Conservation (phyloP, 2,113 vertebrate species). For the Thryonomys swinderianus region DNA sequence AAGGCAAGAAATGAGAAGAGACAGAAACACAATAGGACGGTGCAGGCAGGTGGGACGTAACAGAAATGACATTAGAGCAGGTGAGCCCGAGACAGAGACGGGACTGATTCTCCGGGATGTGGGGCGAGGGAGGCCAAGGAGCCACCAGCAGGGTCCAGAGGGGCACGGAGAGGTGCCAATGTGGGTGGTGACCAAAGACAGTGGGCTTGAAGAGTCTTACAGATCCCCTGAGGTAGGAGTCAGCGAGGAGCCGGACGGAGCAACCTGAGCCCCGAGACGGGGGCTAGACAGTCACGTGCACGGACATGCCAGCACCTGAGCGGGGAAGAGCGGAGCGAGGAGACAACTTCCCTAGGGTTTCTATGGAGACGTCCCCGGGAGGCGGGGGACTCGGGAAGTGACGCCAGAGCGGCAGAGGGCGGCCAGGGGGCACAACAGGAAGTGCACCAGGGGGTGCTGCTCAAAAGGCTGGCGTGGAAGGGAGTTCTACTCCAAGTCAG, state of each 20-base stretch:
- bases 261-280: not conserved
- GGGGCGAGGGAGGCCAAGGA: rapidly evolving
- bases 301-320: not conserved
- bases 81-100: not conserved
- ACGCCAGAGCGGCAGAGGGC: not conserved
- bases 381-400: not conserved
- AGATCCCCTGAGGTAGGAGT: not conserved
- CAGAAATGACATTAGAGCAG: too few species aligned
- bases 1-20: not conserved
- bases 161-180: not conserved
- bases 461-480: too few species aligned
- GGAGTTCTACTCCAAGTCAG: not conserved
- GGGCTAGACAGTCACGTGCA: not conserved
- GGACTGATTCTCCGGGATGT: not conserved
- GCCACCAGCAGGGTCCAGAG: rapidly evolving
- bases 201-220: not conserved
- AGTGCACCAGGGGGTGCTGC: not conserved
- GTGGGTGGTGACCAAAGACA: too few species aligned
- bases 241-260: not conserved
- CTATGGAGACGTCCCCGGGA: not conserved
- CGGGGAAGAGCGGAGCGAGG: not conserved
- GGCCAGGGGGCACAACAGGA: rapidly evolving
- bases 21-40: not conserved
- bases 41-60: not conserved
- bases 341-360: too few species aligned